These are phyloP conservation scores for Spodoptera exigua DNA, from an alignment of 2,888 invertebrate species.

Conservation along the genomic window DNA sequence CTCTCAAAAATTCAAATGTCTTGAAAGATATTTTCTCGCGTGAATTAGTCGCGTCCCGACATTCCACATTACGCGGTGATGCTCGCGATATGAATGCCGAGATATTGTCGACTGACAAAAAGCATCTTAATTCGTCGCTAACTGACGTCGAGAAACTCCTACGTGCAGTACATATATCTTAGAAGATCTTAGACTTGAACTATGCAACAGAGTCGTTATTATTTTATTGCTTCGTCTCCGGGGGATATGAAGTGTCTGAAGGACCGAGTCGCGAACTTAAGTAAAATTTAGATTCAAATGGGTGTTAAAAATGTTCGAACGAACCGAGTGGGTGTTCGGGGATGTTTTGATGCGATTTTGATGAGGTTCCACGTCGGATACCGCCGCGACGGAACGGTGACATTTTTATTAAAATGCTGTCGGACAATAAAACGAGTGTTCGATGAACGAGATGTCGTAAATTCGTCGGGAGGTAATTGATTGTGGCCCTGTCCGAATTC, in stretches of 20 bases:
- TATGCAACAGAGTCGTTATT: conserved; percentile 69
- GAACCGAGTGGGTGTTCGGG: conserved; percentile 73
- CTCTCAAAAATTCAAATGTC: conserved; percentile 72
- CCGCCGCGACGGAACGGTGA: conserved; percentile 62
- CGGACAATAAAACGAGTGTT: conserved; percentile 68
- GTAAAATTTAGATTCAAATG: conserved; percentile 81
- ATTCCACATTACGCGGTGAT: conserved; percentile 75
- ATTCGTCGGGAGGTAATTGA: conserved; percentile 73
- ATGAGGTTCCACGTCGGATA: conserved; percentile 71
- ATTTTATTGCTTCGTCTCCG: conserved; percentile 73
- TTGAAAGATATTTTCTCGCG: conserved; percentile 79
- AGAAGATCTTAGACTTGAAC: conserved; percentile 55
- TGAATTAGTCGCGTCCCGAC: conserved; percentile 78
- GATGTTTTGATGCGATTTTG: conserved; percentile 81
- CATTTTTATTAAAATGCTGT: conserved; percentile 79
- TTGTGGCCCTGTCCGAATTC: conserved; percentile 61
- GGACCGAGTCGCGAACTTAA: conserved; percentile 70
- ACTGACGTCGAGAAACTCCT: conserved; percentile 54
- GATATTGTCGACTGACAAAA: conserved; percentile 65
- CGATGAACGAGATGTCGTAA: conserved; percentile 74
- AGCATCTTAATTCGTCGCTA: conserved; percentile 71
- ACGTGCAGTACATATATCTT: conserved; percentile 37
- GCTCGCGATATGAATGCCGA: conserved; percentile 67
- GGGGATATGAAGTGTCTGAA: conserved; percentile 71
- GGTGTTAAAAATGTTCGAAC: conserved; percentile 79